Percentiles rank a stretch among this genome's conserved stretches.
Evolutionary conservation across 2,888 invertebrate species (phyloP).

Genomic region (Lasiommata megera): DNA sequence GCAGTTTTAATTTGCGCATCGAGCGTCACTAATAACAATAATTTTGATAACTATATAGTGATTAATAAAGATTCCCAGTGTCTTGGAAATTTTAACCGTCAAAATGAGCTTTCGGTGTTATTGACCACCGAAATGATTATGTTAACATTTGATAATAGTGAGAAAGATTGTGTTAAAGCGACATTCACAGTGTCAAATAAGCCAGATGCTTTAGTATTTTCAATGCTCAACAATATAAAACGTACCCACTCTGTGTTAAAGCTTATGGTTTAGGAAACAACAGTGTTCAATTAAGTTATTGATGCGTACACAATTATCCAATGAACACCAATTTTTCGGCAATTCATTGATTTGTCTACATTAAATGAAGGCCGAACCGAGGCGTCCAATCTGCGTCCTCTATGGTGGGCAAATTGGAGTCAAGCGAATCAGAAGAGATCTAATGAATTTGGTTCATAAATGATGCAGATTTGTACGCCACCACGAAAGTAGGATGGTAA

Average conservation of each 20-base stretch:
- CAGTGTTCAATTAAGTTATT: background rate
- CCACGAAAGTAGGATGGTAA: too few relatives aligned
- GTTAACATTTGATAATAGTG: background rate
- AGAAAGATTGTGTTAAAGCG: background rate
- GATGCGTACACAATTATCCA: background rate
- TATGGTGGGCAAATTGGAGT: too few relatives aligned
- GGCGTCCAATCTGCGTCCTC: too few relatives aligned
- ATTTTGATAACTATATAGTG: too few relatives aligned
- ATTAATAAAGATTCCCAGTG: too few relatives aligned
- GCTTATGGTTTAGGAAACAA: background rate
- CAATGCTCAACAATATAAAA: background rate
- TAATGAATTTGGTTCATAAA: too few relatives aligned
- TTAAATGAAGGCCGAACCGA: too few relatives aligned
- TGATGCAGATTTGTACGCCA: too few relatives aligned
- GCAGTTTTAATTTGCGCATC: too few relatives aligned
- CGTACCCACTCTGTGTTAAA: background rate
- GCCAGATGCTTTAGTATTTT: background rate
- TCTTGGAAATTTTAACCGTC: background rate
- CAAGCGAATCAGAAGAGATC: too few relatives aligned
- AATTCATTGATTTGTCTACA: too few relatives aligned
- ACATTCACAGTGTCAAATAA: constrained; percentile 25
- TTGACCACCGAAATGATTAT: background rate
- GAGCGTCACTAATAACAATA: too few relatives aligned
- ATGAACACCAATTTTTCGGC: background rate
- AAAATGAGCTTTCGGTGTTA: background rate